These are phyloP conservation scores for Emydoidea blandingii DNA, from an alignment of 2,797 vertebrate genomes.

Conservation along the genomic window DNA sequence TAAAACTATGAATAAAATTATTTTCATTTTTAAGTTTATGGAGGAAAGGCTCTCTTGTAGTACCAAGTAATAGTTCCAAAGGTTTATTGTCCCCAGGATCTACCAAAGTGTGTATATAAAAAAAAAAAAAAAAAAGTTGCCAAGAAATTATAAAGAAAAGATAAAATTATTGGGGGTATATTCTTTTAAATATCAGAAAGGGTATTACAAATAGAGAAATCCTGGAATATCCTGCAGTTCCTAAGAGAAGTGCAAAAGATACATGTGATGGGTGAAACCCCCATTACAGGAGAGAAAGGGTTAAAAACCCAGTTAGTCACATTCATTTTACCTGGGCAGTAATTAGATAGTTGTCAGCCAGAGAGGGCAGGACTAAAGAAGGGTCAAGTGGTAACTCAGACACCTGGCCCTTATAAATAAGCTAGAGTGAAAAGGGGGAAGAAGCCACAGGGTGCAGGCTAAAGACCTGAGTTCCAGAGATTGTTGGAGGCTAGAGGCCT, in stretches of 20 bases:
- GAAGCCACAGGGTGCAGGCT: no score
- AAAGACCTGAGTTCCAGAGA: no score
- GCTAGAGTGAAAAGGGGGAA: no score
- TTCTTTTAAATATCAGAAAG: background rate
- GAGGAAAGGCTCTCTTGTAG: background rate
- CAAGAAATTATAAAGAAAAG: background rate
- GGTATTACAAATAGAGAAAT: background rate
- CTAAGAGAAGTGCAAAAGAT: fast-evolving
- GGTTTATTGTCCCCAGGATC: background rate
- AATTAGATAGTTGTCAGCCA: no score
- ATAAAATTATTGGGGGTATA: background rate
- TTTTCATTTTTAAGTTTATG: constrained; percentile 53
- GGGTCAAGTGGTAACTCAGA: no score
- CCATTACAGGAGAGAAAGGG: background rate
- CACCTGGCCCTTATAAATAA: no score
- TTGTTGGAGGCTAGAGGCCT: no score
- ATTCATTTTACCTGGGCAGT: no score
- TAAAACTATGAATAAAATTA: constrained; percentile 61
- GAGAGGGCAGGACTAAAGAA: no score
- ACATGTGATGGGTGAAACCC: background rate
- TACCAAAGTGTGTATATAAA: background rate
- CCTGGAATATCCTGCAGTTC: background rate
- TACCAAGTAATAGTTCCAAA: background rate
- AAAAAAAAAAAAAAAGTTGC: background rate
- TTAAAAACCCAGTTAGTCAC: no score